Evolutionary conservation across 2,888 invertebrate genomes (phyloP).

Genomic region (Synergus gifuensis): DNA sequence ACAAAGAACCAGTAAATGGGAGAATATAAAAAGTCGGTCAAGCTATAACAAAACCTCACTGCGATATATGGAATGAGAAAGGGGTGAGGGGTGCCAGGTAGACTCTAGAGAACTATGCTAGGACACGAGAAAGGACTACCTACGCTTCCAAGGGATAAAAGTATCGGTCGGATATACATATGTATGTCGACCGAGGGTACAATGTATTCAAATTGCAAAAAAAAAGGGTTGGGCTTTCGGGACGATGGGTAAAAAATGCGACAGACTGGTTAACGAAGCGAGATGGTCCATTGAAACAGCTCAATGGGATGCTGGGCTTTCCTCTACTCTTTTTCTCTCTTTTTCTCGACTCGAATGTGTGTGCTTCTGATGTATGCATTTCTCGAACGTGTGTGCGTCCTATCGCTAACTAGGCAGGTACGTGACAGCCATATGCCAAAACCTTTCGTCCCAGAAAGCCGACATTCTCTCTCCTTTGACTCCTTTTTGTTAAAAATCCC

Average conservation of each 20-base stretch:
- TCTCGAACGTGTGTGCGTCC: conserved; percentile 56
- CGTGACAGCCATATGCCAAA: conserved; percentile 58
- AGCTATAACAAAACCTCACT: conserved; percentile 70
- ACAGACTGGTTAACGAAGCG: conserved; percentile 78
- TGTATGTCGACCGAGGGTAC: conserved; percentile 76
- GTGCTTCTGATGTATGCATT: conserved; percentile 55
- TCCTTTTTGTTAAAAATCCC: conserved; percentile 48
- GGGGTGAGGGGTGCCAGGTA: conserved; percentile 71
- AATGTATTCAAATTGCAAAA: conserved; percentile 77
- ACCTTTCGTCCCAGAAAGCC: conserved; percentile 53
- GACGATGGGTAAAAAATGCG: conserved; percentile 76
- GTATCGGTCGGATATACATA: conserved; percentile 76
- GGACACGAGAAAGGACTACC: conserved; percentile 50
- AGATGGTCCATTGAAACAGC: conserved; percentile 76
- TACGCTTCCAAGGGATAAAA: conserved; percentile 59
- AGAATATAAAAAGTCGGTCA: conserved; percentile 75
- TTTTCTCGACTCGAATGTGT: conserved; percentile 56
- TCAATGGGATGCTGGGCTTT: conserved; percentile 76
- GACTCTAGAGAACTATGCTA: conserved; percentile 60
- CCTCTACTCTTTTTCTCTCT: conserved; percentile 57
- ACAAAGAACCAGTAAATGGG: conserved; percentile 61
- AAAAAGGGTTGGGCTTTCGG: conserved; percentile 74
- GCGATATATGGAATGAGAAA: conserved; percentile 42
- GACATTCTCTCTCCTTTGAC: conserved; percentile 46
- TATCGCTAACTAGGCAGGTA: conserved; percentile 63